These are phyloP conservation scores for Theocolax elegans DNA, from an alignment of 1,140 invertebrate genomes.

Conservation along the genomic window DNA sequence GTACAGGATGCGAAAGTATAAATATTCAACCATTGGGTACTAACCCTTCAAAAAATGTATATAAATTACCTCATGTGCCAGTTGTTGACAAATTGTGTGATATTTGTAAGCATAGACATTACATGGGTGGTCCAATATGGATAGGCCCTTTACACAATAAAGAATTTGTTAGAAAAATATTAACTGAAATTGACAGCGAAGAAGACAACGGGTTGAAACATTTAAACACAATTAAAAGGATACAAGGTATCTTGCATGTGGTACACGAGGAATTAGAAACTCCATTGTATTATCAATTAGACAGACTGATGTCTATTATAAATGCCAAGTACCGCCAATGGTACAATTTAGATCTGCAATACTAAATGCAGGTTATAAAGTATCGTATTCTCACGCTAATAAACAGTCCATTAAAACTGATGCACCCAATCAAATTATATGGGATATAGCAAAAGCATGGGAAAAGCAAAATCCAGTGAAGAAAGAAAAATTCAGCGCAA, in stretches of 20 bases:
- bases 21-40: conserved; percentile 82
- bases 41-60: conserved; percentile 69
- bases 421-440: conserved; percentile 87
- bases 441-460: conserved; percentile 94
- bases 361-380: conserved; percentile 91
- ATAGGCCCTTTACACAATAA: conserved; percentile 83
- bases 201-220: conserved; percentile 31
- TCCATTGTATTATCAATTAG: conserved; percentile 88
- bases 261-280: conserved; percentile 86
- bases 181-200: conserved; percentile 59
- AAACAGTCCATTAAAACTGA: conserved; percentile 93
- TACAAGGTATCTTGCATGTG: conserved; percentile 79
- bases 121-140: conserved; percentile 96
- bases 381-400: conserved; percentile 91
- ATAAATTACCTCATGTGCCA: conserved; percentile 76
- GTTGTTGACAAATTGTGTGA: conserved; percentile 76
- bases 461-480: conserved; percentile 68
- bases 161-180: conserved; percentile 76
- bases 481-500: conserved; percentile 66
- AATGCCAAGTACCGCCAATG: conserved; percentile 58
- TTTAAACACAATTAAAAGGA: conserved; percentile 79
- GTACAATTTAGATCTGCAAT: conserved; percentile 84
- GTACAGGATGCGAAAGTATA: conserved; percentile 86
- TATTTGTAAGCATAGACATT: conserved; percentile 80
- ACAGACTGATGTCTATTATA: conserved; percentile 68